A percentile compares a stretch with the other conserved stretches of the same genome.
phyloP scores from a whole-genome alignment of 1,140 invertebrate species.

The Drosophila nikananu region DNA sequence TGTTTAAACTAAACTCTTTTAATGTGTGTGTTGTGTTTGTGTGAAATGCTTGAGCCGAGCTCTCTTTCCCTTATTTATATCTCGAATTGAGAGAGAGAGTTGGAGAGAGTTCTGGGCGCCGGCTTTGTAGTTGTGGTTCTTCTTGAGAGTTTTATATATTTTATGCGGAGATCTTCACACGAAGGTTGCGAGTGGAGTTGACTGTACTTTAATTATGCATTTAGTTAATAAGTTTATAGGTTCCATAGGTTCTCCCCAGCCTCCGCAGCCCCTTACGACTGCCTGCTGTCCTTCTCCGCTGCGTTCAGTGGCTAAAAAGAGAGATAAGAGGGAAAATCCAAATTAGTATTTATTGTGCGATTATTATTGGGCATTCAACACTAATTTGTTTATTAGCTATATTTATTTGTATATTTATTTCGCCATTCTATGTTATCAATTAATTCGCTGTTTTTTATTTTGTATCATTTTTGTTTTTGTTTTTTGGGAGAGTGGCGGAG shows the following conservation, averaged over 20 bases:
- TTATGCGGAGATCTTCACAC: slow-evolving; percentile 78
- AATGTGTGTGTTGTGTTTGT: slow-evolving; percentile 24
- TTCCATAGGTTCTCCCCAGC: slow-evolving; percentile 43
- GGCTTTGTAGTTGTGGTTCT: slow-evolving; percentile 21
- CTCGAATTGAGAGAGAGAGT: slow-evolving; percentile 4
- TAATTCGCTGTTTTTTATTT: slow-evolving; percentile 41
- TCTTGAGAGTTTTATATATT: slow-evolving; percentile 48
- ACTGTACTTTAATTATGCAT: slow-evolving; percentile 71
- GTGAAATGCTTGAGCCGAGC: slow-evolving; percentile 32
- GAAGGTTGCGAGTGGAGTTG: slow-evolving; percentile 78
- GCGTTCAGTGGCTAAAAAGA: slow-evolving; percentile 64
- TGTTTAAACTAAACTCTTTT: slow-evolving; percentile 53
- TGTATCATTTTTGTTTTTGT: not conserved
- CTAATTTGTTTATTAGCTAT: slow-evolving; percentile 43
- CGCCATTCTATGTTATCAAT: slow-evolving; percentile 43
- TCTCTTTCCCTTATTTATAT: not conserved
- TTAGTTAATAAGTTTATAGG: slow-evolving; percentile 66
- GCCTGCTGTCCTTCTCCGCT: slow-evolving; percentile 74
- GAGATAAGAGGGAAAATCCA: slow-evolving; percentile 37
- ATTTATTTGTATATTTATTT: slow-evolving; percentile 32
- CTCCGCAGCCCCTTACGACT: slow-evolving; percentile 61
- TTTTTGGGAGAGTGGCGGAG: not conserved
- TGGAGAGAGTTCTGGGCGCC: slow-evolving; percentile 17
- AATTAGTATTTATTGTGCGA: slow-evolving; percentile 46
- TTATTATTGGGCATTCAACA: slow-evolving; percentile 19